Base-by-base conservation (phyloP, 2,888 invertebrate genomes). In the Gari tellinella region DNA sequence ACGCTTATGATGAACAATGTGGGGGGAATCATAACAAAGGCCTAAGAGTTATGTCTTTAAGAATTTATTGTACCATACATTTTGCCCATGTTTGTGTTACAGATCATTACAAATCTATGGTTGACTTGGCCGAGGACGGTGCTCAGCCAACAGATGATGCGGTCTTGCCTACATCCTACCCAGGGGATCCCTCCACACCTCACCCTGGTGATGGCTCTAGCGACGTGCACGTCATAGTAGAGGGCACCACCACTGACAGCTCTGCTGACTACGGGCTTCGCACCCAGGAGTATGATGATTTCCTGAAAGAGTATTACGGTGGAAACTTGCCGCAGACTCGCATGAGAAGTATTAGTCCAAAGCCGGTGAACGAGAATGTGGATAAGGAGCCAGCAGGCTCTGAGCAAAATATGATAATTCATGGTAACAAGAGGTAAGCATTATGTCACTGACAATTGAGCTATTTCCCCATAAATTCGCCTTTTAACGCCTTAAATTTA, bases 41-140 rank as follows among this genome's bases (percentile, higher is more conserved):
- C n/a, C n/a, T n/a, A n/a, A n/a, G n/a, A n/a, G n/a, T n/a, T n/a
- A n/a, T n/a, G n/a, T n/a, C n/a, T n/a, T n/a, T n/a, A n/a, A n/a
- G n/a, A n/a, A n/a, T n/a, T n/a, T n/a, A n/a, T n/a, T n/a, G n/a
- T n/a, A n/a, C n/a, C n/a, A n/a, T n/a, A n/a, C n/a, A n/a, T n/a
- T 55, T 2, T 63, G 14, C 14, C 31, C 21, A 43, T 31, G 31
- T 31, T 31, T 31, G 31, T 31, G 5, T 46, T 66, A 19, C 67
- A 88, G 89, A 87, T 55, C 86, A 84, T 55, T 85, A 86, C 78
- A 88, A 82, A 80, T 89, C 90, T 76, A 88, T 90, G 89, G 86
- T 88, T 61, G 87, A 90, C 80, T 72, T 90, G 62, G 85, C 79
- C 40, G 80, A 85, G 62, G 87, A 85, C 49, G 45, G 45, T 10